These are phyloP conservation scores for Hydrozoanthus gracilis DNA, from an alignment of 92 coral and sea anemone species.

Conservation along the genomic window DNA sequence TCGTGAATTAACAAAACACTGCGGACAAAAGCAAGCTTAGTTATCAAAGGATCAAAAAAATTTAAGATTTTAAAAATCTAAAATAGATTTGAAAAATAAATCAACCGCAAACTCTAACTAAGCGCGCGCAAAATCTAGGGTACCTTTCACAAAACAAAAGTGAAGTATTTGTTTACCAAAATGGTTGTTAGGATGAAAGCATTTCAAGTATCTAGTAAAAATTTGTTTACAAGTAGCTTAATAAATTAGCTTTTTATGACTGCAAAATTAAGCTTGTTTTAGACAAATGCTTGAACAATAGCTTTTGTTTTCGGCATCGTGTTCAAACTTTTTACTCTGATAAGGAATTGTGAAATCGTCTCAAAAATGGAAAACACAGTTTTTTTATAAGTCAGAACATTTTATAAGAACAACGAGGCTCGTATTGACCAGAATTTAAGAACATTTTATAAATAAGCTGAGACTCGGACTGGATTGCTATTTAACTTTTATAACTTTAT, in stretches of 20 bases:
- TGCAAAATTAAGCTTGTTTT: not conserved
- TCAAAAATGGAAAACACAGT: too few relatives aligned
- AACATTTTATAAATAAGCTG: too few relatives aligned
- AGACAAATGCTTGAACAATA: not conserved
- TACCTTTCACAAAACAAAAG: not conserved
- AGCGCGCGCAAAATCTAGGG: not conserved
- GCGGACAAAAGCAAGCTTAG: not conserved
- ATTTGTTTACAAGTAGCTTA: not conserved
- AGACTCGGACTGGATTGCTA: too few relatives aligned
- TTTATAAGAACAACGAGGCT: too few relatives aligned
- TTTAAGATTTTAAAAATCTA: not conserved
- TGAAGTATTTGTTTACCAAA: not conserved
- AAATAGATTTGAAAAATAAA: not conserved
- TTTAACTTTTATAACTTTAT: too few relatives aligned
- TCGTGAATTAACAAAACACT: not conserved
- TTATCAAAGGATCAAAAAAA: not conserved
- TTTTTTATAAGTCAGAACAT: too few relatives aligned
- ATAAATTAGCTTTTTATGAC: not conserved
- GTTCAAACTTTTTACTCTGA: too few relatives aligned
- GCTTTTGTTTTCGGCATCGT: not conserved
- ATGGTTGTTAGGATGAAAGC: not conserved
- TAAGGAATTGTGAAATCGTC: too few relatives aligned
- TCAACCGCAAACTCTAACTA: not conserved
- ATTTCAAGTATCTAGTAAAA: not conserved
- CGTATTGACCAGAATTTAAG: too few relatives aligned